A percentile compares a stretch with the other conserved stretches of the same genome.
phyloP scores from a whole-genome alignment of 1,140 invertebrate genomes.

The Penaeus chinensis region DNA sequence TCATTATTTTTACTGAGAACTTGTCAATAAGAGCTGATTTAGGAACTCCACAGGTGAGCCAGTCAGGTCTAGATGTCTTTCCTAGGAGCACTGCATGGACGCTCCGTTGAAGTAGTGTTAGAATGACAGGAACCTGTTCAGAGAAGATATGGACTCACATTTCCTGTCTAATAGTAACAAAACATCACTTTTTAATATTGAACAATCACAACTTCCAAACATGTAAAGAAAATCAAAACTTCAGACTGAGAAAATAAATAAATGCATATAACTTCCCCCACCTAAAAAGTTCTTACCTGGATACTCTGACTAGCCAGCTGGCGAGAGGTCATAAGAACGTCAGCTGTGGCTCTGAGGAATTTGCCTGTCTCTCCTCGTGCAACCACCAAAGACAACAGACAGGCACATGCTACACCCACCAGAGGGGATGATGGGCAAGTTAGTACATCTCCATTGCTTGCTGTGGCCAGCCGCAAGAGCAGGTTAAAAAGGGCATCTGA shows the following conservation, averaged over 20 bases:
- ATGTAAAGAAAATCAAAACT: too few species aligned
- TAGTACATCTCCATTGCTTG: slow-evolving; percentile 70
- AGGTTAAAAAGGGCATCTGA: slow-evolving; percentile 70
- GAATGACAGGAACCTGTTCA: slow-evolving; percentile 81
- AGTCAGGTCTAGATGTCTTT: slow-evolving; percentile 84
- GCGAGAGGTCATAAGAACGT: slow-evolving; percentile 87
- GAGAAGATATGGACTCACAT: background rate
- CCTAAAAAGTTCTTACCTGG: slow-evolving; percentile 36
- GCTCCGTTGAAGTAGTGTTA: slow-evolving; percentile 88
- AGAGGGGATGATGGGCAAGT: slow-evolving; percentile 71
- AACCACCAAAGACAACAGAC: slow-evolving; percentile 89
- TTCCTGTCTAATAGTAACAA: too few species aligned
- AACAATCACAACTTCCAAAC: too few species aligned
- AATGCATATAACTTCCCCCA: too few species aligned
- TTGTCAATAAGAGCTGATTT: slow-evolving; percentile 80
- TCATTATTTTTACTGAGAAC: slow-evolving; percentile 74
- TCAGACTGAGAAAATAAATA: too few species aligned
- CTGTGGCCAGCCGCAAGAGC: slow-evolving; percentile 79
- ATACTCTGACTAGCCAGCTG: slow-evolving; percentile 79
- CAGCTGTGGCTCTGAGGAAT: slow-evolving; percentile 85
- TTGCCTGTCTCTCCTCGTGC: slow-evolving; percentile 93
- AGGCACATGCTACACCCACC: slow-evolving; percentile 88
- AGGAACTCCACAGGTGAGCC: slow-evolving; percentile 88
- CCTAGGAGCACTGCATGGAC: slow-evolving; percentile 89
- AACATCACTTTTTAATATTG: too few species aligned